phyloP scores from a whole-genome alignment of 2,113 vertebrate species.

The Hemiscyllium ocellatum region DNA sequence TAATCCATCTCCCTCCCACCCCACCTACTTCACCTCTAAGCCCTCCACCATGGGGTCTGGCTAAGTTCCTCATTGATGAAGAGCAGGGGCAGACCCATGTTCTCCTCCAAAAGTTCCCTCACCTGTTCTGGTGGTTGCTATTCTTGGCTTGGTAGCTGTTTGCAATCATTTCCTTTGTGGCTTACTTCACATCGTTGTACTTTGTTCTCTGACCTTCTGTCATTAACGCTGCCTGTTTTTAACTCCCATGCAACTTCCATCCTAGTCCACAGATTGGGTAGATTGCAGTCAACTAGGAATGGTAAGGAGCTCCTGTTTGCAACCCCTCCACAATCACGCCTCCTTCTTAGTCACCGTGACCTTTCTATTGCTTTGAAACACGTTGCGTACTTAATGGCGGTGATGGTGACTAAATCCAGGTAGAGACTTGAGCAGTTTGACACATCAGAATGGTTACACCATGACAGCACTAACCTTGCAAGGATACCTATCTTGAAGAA shows the following conservation, averaged over 20 bases:
- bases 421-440: background rate
- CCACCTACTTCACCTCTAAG: background rate
- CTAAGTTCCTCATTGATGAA: background rate
- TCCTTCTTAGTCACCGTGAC: background rate
- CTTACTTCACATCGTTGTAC: background rate
- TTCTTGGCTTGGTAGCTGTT: background rate
- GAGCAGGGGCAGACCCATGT: background rate
- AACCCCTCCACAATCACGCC: background rate
- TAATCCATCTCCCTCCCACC: no score
- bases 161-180: background rate
- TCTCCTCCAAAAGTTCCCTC: background rate
- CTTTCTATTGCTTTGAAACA: background rate
- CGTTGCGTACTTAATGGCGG: background rate
- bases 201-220: background rate
- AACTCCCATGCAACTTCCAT: background rate
- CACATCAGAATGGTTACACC: background rate
- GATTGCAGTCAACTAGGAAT: background rate
- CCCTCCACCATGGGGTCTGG: background rate
- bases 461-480: background rate
- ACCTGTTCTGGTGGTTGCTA: background rate
- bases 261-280: background rate
- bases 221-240: background rate
- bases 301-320: background rate
- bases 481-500: no score
- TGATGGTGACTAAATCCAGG: background rate